Base-by-base conservation (phyloP, 64 coral and sea anemone species). In the Hydrozoanthus tunicans region DNA sequence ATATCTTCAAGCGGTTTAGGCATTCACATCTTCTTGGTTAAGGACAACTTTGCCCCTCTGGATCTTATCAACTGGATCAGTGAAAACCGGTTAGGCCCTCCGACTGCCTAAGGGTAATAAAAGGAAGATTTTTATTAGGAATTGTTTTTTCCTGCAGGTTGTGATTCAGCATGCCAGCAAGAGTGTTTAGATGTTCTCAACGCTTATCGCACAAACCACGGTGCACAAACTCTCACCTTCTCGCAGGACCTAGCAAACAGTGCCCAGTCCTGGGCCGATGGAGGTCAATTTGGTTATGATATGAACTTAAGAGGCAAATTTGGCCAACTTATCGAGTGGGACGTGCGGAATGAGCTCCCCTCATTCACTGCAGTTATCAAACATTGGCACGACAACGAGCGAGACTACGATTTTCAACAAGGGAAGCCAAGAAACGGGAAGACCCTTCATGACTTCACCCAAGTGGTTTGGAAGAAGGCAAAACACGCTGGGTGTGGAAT, bases 281-380 rank as follows among this genome's bases (percentile, higher is more conserved):
- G 92, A 59, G 92, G 92, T 24, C 91, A 60, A 83, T 96, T 96
- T 83, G 95, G 95, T 15, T 96, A 96, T 58, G 90, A 96, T 73
- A 96, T 96, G 95, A 89, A 91, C 55, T 79, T 80, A 14, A 78
- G 92, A 9, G 92, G 95, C 43, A 93, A 94, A 90, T 96, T 83
- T 70, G 95, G 95, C 12, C 95, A 96, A 93, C 78, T 96, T 4
- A 96, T 96, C 7, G 95, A 96, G 51, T 96, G 95, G 95, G 95
- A 96, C 58, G 90, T 96, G 0, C 94, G 94, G 24, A 79, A 93
- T 14, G 92, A 94, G 12, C 65, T 96, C 6, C 83, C 70, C 58
- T 88, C 90, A 53, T 96, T 96, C 63, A 94, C 77, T 57, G 72
- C 92, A 51, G 95, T 89, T 4, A 89, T 96, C 63, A 96, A 96